Percentiles rank a stretch among this genome's conserved stretches.
Conservation (phyloP, 2,888 invertebrate species). For the Ophion obscuratus region DNA sequence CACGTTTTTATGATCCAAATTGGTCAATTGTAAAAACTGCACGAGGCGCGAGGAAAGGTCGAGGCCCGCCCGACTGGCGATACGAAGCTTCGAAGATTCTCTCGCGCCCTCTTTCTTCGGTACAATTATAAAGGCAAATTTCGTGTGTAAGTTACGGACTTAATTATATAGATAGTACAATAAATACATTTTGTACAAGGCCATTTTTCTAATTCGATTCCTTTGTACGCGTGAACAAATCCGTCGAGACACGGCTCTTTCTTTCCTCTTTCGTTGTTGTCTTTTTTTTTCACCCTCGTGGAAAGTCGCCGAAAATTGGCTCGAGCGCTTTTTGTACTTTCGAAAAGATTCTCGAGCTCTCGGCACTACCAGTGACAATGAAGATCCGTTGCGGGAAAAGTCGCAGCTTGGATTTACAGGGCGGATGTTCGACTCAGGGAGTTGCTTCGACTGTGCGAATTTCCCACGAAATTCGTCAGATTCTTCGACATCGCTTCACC, state of each 20-base stretch:
- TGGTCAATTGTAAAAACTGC: conserved; percentile 28
- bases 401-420: not conserved
- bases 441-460: conserved; percentile 35
- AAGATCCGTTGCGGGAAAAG: not conserved
- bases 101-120: conserved; percentile 39
- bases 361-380: not conserved
- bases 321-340: not conserved
- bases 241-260: not conserved
- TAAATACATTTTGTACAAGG: conserved; percentile 64
- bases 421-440: conserved; percentile 14
- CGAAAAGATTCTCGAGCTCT: not conserved
- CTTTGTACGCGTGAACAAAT: not conserved
- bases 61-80: not conserved
- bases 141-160: conserved; percentile 54
- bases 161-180: conserved; percentile 57
- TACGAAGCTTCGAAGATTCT: conserved; percentile 4
- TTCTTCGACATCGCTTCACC: conserved; percentile 86
- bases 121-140: conserved; percentile 53
- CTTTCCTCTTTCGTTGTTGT: not conserved
- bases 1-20: conserved; percentile 74
- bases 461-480: conserved; percentile 84
- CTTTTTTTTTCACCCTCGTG: not conserved
- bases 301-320: not conserved
- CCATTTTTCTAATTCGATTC: not conserved
- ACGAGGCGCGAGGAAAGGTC: conserved; percentile 12